Evolutionary conservation across 2,888 invertebrate species (phyloP).

Genomic region (Coecobrya sp.): DNA sequence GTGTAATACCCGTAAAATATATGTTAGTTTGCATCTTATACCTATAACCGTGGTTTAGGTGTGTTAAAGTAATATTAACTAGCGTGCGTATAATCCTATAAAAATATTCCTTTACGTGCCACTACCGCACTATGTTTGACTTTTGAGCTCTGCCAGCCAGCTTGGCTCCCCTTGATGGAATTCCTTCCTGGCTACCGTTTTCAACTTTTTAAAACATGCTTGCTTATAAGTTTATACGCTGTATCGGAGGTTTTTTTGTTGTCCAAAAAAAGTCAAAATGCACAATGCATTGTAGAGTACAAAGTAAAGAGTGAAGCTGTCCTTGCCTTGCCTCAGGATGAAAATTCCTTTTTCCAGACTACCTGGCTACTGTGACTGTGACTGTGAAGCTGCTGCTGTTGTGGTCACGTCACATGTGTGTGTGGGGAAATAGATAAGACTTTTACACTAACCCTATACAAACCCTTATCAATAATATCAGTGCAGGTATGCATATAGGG

Average conservation of each 20-base stretch:
- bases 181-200: conserved; percentile 86
- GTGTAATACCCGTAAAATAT: conserved; percentile 33
- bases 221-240: conserved; percentile 7
- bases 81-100: not conserved
- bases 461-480: not conserved
- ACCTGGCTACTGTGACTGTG: conserved; percentile 72
- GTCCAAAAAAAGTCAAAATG: conserved; percentile 63
- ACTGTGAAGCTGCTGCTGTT: conserved; percentile 52
- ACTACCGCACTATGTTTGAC: conserved; percentile 59
- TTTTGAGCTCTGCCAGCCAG: conserved; percentile 83
- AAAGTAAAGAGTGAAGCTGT: conserved; percentile 68
- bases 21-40: too few species aligned
- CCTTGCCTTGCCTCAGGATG: conserved; percentile 81
- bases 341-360: conserved; percentile 81
- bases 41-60: too few species aligned
- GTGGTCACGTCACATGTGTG: conserved; percentile 73
- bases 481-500: not conserved
- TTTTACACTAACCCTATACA: conserved; percentile 27
- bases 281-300: conserved; percentile 46
- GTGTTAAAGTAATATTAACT: not conserved
- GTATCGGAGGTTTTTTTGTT: conserved; percentile 62
- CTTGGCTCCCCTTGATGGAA: conserved; percentile 86
- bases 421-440: conserved; percentile 53
- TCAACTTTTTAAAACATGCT: conserved; percentile 44
- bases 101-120: not conserved